Conservation (phyloP, 53 echinoderm and acorn worm species). For the Paelopatides confundens region DNA sequence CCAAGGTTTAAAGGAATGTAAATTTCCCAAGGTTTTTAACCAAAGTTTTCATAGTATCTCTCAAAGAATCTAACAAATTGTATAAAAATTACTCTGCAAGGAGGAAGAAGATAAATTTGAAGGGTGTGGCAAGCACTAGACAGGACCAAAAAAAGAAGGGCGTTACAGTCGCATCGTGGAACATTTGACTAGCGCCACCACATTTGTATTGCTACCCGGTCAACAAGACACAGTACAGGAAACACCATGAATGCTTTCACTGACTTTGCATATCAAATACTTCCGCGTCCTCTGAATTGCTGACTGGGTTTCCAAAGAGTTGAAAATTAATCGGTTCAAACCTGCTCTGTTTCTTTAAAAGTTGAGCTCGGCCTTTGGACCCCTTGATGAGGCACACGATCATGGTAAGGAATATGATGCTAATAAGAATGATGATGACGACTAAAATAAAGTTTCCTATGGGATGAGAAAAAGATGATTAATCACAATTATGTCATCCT, state of each 20-base stretch:
- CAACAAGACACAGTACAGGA: too few relatives aligned
- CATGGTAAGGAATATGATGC: constrained; percentile 48
- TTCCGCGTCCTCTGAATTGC: constrained; percentile 87
- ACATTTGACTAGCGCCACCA: too few relatives aligned
- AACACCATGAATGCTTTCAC: neutral
- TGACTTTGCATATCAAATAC: constrained; percentile 68
- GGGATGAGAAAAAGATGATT: neutral
- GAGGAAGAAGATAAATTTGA: too few relatives aligned
- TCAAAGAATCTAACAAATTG: too few relatives aligned
- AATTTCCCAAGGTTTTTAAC: too few relatives aligned
- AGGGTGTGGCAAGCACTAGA: too few relatives aligned
- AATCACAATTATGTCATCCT: neutral
- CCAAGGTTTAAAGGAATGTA: too few relatives aligned
- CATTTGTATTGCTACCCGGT: too few relatives aligned
- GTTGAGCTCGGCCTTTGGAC: constrained; percentile 48
- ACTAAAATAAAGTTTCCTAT: constrained; percentile 26
- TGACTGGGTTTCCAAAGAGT: constrained; percentile 72
- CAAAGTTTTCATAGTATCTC: too few relatives aligned
- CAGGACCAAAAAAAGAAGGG: too few relatives aligned
- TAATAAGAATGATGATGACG: constrained; percentile 9
- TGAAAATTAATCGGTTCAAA: constrained; percentile 93
- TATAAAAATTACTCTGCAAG: too few relatives aligned
- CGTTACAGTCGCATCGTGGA: too few relatives aligned
- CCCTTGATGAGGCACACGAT: constrained; percentile 57
- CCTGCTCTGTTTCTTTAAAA: constrained; percentile 47